Evolutionary conservation across 1,140 invertebrate species (phyloP).

Genomic region (Zaprionus nigranus): DNA sequence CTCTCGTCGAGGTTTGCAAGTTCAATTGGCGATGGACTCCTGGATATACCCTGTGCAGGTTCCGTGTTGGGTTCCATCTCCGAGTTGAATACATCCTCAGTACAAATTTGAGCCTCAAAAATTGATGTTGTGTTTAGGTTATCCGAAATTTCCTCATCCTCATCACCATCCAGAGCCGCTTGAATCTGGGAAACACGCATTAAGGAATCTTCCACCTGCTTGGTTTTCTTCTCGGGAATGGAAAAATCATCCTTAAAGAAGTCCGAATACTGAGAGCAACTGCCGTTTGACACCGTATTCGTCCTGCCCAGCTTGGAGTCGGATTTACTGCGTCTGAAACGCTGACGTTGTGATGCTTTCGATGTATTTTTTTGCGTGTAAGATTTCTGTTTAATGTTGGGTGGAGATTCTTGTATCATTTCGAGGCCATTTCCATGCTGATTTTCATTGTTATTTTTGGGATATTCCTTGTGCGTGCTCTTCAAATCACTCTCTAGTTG

Average conservation of each 20-base stretch:
- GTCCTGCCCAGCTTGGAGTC: constrained; percentile 36
- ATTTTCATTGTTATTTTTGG: constrained; percentile 8
- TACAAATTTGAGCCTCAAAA: constrained; percentile 55
- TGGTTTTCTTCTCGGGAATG: constrained; percentile 21
- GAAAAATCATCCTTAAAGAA: constrained; percentile 70
- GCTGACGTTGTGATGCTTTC: constrained; percentile 26
- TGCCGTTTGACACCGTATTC: constrained; percentile 14
- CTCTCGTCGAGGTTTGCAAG: constrained; percentile 54
- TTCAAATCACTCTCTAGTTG: constrained; percentile 62
- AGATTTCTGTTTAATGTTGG: constrained; percentile 27
- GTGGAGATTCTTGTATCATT: constrained; percentile 55
- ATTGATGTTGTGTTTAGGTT: constrained; percentile 27
- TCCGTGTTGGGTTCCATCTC: constrained; percentile 25
- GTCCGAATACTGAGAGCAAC: constrained; percentile 50
- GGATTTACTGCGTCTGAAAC: constrained; percentile 24
- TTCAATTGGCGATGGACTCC: constrained; percentile 6
- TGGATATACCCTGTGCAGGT: not conserved
- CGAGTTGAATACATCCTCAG: constrained; percentile 45
- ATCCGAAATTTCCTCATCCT: not conserved
- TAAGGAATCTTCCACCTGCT: constrained; percentile 26
- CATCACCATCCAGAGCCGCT: constrained; percentile 23
- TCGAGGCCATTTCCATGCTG: constrained; percentile 38
- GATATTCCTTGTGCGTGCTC: constrained; percentile 13
- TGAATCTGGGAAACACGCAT: constrained; percentile 58
- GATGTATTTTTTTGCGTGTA: constrained; percentile 24